These are phyloP conservation scores for Aspiorhynchus laticeps DNA, from an alignment of 2,113 vertebrate species.

Conservation along the genomic window DNA sequence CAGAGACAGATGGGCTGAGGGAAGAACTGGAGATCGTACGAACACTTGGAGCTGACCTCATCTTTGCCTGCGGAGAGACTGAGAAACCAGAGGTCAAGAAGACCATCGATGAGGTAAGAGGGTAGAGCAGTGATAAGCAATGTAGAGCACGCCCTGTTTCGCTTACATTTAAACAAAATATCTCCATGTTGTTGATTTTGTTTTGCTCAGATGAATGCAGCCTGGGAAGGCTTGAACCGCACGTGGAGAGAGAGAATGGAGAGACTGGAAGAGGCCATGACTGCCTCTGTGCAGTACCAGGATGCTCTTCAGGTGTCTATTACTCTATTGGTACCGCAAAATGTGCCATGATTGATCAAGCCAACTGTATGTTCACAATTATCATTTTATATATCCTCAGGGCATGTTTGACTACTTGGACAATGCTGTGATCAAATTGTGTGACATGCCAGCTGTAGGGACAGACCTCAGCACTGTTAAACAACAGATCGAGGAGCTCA, in stretches of 20 bases:
- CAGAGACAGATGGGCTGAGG: slow-evolving; percentile 92
- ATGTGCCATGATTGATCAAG: not conserved
- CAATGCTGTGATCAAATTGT: slow-evolving; percentile 96
- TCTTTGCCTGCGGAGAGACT: slow-evolving; percentile 96
- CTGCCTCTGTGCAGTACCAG: slow-evolving; percentile 93
- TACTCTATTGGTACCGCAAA: slow-evolving; percentile 22
- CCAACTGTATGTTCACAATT: slow-evolving; percentile 1
- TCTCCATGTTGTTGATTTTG: not conserved
- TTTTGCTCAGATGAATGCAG: slow-evolving; percentile 86
- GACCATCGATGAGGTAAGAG: slow-evolving; percentile 94
- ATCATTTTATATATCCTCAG: slow-evolving; percentile 67
- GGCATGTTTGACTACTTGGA: slow-evolving; percentile 99
- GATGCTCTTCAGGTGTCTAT: slow-evolving; percentile 88
- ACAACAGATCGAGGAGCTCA: slow-evolving; percentile 97
- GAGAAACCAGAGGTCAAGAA: slow-evolving; percentile 99
- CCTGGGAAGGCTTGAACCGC: slow-evolving; percentile 93
- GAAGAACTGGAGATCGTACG: slow-evolving; percentile 98
- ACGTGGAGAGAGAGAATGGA: slow-evolving; percentile 95
- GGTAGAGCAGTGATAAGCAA: not conserved
- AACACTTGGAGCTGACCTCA: slow-evolving; percentile 95
- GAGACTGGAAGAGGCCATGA: slow-evolving; percentile 95
- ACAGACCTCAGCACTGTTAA: slow-evolving; percentile 97
- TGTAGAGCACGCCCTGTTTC: not conserved
- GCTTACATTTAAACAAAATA: not conserved
- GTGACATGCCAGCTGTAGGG: slow-evolving; percentile 92